Evolutionary conservation across 2,888 invertebrate species (phyloP).

Genomic region (Linyphia triangularis): DNA sequence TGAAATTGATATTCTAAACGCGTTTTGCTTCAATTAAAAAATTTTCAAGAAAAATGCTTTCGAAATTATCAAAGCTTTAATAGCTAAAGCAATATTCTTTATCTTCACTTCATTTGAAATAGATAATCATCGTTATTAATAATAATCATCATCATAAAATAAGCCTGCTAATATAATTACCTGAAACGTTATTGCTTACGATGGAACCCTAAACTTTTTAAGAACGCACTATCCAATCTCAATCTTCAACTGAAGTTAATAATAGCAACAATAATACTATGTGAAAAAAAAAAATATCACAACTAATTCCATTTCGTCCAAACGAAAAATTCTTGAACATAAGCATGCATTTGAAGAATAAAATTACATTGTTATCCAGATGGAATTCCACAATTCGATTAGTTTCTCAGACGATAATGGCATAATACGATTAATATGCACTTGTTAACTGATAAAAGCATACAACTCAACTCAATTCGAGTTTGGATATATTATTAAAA

Average conservation of each 20-base stretch:
- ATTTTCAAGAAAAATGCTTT: background rate
- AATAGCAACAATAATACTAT: background rate
- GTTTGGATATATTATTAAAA: no score
- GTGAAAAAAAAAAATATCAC: background rate
- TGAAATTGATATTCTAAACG: no score
- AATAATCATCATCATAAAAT: background rate
- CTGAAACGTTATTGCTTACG: background rate
- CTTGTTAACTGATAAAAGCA: conserved; percentile 48
- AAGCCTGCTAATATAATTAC: background rate
- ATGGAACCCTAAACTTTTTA: background rate
- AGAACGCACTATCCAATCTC: background rate
- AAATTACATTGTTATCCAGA: conserved; percentile 26
- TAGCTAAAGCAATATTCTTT: no score
- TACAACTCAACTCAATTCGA: background rate
- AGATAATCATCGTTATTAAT: background rate
- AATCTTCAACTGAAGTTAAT: background rate
- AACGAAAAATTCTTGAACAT: background rate
- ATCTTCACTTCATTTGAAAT: background rate
- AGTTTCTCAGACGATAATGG: conserved; percentile 18
- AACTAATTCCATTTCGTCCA: background rate
- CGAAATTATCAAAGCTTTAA: background rate
- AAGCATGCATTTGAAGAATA: conserved; percentile 17
- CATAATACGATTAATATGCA: conserved; percentile 44
- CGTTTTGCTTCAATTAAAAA: no score
- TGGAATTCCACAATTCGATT: conserved; percentile 60